Conservation (phyloP, 2,113 vertebrate species). For the Oreamnos americanus region DNA sequence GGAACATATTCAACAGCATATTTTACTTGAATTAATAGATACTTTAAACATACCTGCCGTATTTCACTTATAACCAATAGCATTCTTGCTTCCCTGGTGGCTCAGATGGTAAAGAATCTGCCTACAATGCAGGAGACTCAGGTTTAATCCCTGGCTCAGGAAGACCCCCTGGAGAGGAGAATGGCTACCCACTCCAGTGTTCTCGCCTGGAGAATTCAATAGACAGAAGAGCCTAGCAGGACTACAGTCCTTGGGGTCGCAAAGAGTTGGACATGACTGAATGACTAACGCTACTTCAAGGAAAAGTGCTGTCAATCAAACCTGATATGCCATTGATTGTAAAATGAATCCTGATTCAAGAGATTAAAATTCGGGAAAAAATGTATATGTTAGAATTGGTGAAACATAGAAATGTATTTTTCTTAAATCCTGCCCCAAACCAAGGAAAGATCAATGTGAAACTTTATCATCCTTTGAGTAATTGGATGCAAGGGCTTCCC, state of each 20-base stretch:
- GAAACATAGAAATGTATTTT: not conserved
- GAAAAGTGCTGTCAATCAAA: not conserved
- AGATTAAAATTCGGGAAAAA: not conserved
- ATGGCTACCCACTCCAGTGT: not conserved
- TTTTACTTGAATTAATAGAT: not conserved
- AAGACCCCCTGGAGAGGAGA: not conserved
- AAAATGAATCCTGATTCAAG: not conserved
- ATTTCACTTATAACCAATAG: not conserved
- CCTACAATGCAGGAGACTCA: not conserved
- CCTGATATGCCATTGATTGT: not conserved
- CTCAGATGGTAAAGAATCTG: not conserved
- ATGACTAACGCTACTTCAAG: not conserved
- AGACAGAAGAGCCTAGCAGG: not conserved
- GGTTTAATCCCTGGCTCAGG: not conserved
- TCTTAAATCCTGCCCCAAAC: not conserved
- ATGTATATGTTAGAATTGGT: not conserved
- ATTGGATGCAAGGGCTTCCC: not conserved
- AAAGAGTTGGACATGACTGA: not conserved
- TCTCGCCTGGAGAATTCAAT: not conserved
- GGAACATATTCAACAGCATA: not conserved
- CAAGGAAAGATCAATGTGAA: not conserved
- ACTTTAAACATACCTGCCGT: not conserved
- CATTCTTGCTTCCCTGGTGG: not conserved
- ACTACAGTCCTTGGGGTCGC: not conserved
- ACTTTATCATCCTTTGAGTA: not conserved